Evolutionary conservation across 2,888 invertebrate species (phyloP).

Genomic region (Trichogramma dendrolimi): DNA sequence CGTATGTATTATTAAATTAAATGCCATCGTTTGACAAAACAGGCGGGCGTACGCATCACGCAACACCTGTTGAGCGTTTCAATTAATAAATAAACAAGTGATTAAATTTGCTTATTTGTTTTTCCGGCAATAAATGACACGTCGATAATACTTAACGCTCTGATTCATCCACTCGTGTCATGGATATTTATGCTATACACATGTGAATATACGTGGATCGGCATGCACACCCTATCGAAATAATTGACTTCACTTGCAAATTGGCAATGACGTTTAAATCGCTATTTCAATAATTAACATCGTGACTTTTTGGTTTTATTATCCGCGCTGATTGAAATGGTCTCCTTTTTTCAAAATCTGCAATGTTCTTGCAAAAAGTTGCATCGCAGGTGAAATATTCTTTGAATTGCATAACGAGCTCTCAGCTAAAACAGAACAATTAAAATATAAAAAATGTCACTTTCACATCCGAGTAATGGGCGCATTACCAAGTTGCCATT

Average conservation of each 20-base stretch:
- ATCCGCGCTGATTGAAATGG: no score
- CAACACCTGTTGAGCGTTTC: slow-evolving; percentile 23
- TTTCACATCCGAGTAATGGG: no score
- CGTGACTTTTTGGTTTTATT: no score
- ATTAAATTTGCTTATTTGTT: slow-evolving; percentile 26
- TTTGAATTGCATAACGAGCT: no score
- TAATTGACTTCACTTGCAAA: slow-evolving; percentile 11
- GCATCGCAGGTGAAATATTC: no score
- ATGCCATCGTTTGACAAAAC: background rate
- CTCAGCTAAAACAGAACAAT: no score
- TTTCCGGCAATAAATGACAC: slow-evolving; percentile 11
- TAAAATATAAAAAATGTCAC: no score
- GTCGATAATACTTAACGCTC: slow-evolving; percentile 13
- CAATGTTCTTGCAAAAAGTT: no score
- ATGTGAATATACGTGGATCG: no score
- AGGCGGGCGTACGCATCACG: background rate
- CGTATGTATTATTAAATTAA: slow-evolving; percentile 22
- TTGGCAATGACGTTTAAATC: background rate
- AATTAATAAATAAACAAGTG: slow-evolving; percentile 26
- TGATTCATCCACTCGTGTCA: slow-evolving; percentile 1
- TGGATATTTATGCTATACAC: background rate
- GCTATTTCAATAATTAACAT: background rate
- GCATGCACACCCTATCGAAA: no score
- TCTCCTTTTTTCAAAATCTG: no score
- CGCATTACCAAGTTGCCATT: no score